These are phyloP conservation scores for Aromia moschata DNA, from an alignment of 2,888 invertebrate species.

Conservation along the genomic window DNA sequence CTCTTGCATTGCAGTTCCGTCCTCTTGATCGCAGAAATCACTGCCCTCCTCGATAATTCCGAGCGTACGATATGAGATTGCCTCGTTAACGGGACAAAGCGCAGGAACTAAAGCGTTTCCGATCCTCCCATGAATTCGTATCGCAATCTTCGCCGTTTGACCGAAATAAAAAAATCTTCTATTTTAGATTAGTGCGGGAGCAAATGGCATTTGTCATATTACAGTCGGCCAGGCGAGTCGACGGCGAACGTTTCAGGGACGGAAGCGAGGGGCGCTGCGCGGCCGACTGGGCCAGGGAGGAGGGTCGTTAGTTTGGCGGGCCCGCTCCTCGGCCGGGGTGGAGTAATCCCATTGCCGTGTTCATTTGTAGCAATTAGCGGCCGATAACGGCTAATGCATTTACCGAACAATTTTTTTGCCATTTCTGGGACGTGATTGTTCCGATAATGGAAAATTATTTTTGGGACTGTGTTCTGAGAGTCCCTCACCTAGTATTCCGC, in stretches of 20 bases:
- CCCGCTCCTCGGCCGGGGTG: constrained; percentile 44
- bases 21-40: too few relatives aligned
- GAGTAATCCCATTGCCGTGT: constrained; percentile 59
- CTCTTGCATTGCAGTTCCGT: too few relatives aligned
- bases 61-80: too few relatives aligned
- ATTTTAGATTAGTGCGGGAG: constrained; percentile 51
- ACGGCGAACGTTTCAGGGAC: constrained; percentile 9
- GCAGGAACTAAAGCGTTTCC: background rate
- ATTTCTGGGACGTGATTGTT: constrained; percentile 54
- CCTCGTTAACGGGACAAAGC: too few relatives aligned
- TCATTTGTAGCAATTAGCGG: constrained; percentile 61
- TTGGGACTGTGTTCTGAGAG: constrained; percentile 39
- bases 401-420: constrained; percentile 54
- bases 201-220: constrained; percentile 56
- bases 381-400: constrained; percentile 57
- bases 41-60: too few relatives aligned
- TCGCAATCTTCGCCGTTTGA: constrained; percentile 50
- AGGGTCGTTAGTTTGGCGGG: constrained; percentile 46
- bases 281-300: constrained; percentile 18
- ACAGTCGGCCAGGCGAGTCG: constrained; percentile 39
- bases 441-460: constrained; percentile 54
- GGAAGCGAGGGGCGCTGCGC: too few relatives aligned
- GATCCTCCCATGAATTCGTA: constrained; percentile 45
- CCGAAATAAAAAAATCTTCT: constrained; percentile 49
- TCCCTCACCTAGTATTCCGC: constrained; percentile 25